Base-by-base conservation (phyloP, 2,888 invertebrate genomes). In the Drosophila austrosaltans region DNA sequence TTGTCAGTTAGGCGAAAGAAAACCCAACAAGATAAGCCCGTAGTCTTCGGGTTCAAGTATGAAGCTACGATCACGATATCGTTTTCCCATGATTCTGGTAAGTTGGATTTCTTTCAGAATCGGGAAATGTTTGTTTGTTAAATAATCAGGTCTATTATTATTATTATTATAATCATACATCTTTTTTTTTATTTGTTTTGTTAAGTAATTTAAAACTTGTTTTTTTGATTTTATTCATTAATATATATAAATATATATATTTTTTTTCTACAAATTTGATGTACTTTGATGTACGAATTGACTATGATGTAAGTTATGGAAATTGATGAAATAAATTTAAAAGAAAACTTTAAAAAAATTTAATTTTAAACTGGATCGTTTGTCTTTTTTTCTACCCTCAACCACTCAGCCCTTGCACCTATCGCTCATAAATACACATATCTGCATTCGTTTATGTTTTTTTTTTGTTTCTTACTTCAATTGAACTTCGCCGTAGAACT, bases 121-220 rank as follows among this genome's bases (percentile, higher is more conserved):
- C 20, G 22, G 44, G 22, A 48, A 48, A 22, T 8, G 8, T 48
- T 48, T 48, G 48, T 48, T 48, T 48, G 48, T 48, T 48, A 48
- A 48, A 16, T 25, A 48, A 48, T 48, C 48, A 48, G 48, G 48
- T 48, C 25, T 48, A 48, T 48, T 48, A 48, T 48, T 48, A 48
- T 22, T 22, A 48, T 48, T 22, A 48, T 25, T 25, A 48, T 16
- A 16, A 16, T 44, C 36, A 44, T 42, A 42, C 5, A 42, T 10
- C 10, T 16, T 42, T 48, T 48, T 48, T 48, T 48, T 48, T 25
- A 48, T 42, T 28, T 60, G 22, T 56, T 56, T 56, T 56, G 56
- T 56, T 32, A 56, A 30, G 36, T 32, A 56, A 56, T 22, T 42
- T 25, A 60, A 42, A 44, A 10, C 10, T 25, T 60, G 25, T 42